These are phyloP conservation scores for Pterobdella sp. DNA, from an alignment of 2,888 invertebrate genomes.

Conservation along the genomic window DNA sequence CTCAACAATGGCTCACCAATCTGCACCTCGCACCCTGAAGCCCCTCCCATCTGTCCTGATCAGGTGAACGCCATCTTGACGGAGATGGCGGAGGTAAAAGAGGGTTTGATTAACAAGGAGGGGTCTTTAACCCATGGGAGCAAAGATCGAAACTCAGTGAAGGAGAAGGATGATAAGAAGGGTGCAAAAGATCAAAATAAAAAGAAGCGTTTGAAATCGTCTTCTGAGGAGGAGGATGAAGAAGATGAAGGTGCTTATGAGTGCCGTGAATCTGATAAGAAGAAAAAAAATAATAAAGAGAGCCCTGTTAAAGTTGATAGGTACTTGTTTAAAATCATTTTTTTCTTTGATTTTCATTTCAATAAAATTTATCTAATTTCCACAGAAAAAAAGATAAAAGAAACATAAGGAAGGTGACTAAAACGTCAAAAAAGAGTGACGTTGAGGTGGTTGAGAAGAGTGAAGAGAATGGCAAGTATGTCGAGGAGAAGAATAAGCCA, in stretches of 20 bases:
- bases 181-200: background rate
- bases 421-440: background rate
- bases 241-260: background rate
- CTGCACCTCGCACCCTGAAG: conserved; percentile 33
- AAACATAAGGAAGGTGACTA: background rate
- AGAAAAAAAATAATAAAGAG: background rate
- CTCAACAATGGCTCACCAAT: conserved; percentile 28
- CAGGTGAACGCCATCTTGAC: conserved; percentile 19
- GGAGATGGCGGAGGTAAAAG: conserved; percentile 18
- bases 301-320: background rate
- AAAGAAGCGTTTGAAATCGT: background rate
- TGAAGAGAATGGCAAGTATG: background rate
- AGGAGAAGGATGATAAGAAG: conserved; percentile 4
- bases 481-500: background rate
- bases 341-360: background rate
- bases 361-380: background rate
- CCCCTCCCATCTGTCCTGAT: conserved; percentile 23
- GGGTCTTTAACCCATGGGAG: too few relatives aligned
- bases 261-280: background rate
- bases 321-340: background rate
- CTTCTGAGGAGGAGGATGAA: background rate
- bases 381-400: background rate
- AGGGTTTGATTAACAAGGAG: background rate
- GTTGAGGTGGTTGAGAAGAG: conserved; percentile 8
- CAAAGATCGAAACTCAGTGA: background rate